Conservation (phyloP, 2,113 vertebrate genomes). For the Trematocara nigrifrons region DNA sequence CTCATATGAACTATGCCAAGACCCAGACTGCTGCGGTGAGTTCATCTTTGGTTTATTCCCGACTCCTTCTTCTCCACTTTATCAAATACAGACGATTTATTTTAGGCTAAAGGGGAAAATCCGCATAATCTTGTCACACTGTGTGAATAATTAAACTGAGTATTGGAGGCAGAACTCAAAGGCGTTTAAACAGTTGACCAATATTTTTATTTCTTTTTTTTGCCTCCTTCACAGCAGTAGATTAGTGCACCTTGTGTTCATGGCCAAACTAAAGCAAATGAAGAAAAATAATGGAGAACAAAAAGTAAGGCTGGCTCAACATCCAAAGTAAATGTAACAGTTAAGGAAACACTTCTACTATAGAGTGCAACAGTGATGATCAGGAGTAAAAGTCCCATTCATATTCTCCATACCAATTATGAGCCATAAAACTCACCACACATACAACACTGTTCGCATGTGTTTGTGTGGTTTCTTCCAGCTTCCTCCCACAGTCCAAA, state of each 20-base stretch:
- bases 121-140: neutral
- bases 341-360: neutral
- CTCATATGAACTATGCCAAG: constrained; percentile 78
- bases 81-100: neutral
- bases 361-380: neutral
- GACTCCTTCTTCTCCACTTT: neutral
- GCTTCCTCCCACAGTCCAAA: neutral
- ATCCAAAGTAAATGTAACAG: neutral
- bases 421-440: neutral
- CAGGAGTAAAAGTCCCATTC: neutral
- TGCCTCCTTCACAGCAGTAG: neutral
- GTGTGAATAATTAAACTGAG: neutral
- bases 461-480: neutral
- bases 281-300: neutral
- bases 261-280: neutral
- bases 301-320: neutral
- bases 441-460: neutral
- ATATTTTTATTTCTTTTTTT: neutral
- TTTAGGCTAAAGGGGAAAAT: neutral
- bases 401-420: neutral
- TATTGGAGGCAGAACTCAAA: neutral
- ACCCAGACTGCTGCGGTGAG: constrained; percentile 71
- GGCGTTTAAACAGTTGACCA: neutral
- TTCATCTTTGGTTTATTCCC: neutral
- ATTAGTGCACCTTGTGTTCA: neutral